These are phyloP conservation scores for Ruditapes philippinarum DNA, from an alignment of 1,140 invertebrate genomes.

Conservation along the genomic window DNA sequence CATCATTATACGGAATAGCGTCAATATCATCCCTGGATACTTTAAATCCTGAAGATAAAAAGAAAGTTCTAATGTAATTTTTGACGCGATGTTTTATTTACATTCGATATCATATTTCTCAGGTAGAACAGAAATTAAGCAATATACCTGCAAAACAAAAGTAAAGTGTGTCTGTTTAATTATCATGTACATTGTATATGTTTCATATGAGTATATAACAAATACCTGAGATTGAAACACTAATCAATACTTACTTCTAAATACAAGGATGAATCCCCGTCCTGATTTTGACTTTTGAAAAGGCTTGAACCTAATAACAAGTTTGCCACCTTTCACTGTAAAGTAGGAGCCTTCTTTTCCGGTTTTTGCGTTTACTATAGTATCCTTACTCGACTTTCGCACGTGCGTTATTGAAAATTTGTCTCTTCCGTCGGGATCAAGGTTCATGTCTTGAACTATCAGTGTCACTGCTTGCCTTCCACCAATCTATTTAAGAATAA, in stretches of 20 bases:
- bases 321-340: slow-evolving; percentile 18
- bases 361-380: background rate
- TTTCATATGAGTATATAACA: too few relatives aligned
- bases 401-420: slow-evolving; percentile 46
- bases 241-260: slow-evolving; percentile 39
- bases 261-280: slow-evolving; percentile 42
- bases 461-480: background rate
- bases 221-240: background rate
- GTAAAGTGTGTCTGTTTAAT: too few relatives aligned
- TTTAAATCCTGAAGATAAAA: too few relatives aligned
- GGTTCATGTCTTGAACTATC: slow-evolving; percentile 58
- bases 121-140: too few relatives aligned
- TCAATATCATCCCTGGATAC: too few relatives aligned
- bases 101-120: too few relatives aligned
- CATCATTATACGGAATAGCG: too few relatives aligned
- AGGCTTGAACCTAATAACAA: slow-evolving; percentile 40
- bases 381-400: background rate
- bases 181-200: too few relatives aligned
- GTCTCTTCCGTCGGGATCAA: slow-evolving; percentile 54
- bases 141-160: too few relatives aligned
- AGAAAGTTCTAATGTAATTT: too few relatives aligned
- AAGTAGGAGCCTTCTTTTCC: slow-evolving; percentile 5
- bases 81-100: too few relatives aligned
- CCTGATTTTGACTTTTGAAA: slow-evolving; percentile 39
- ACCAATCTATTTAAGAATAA: slow-evolving; percentile 36